Evolutionary conservation across 1,140 invertebrate species (phyloP).

Genomic region (Zaprionus ghesquierei): DNA sequence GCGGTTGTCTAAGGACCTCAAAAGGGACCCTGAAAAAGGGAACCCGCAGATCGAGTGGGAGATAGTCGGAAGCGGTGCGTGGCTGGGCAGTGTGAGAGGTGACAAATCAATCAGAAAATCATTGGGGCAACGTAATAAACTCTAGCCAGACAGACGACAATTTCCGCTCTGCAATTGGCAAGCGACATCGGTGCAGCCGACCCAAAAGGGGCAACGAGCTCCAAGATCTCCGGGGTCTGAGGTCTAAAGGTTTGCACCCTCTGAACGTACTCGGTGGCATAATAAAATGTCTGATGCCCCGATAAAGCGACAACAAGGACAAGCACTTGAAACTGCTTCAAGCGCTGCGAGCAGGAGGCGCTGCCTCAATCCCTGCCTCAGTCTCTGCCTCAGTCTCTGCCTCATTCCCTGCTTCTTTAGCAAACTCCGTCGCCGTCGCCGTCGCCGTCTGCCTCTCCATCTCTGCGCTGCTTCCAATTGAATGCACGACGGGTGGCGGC

Average conservation of each 20-base stretch:
- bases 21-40: too few species aligned
- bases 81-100: slow-evolving; percentile 45
- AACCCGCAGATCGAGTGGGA: too few species aligned
- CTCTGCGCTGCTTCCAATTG: slow-evolving; percentile 63
- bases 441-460: not conserved
- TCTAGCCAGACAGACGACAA: slow-evolving; percentile 73
- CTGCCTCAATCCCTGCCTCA: not conserved
- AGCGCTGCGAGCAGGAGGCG: slow-evolving; percentile 1
- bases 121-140: slow-evolving; percentile 70
- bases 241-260: not conserved
- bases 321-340: slow-evolving; percentile 47
- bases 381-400: not conserved
- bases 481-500: slow-evolving; percentile 54
- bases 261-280: slow-evolving; percentile 34
- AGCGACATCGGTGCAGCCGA: slow-evolving; percentile 3
- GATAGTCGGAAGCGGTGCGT: too few species aligned
- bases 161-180: slow-evolving; percentile 71
- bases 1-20: slow-evolving; percentile 25
- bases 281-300: slow-evolving; percentile 72
- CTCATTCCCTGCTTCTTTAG: not conserved
- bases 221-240: not conserved
- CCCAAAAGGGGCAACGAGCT: not conserved
- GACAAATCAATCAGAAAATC: slow-evolving; percentile 74
- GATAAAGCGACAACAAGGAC: slow-evolving; percentile 56
- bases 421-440: not conserved